Evolutionary conservation across 2,888 invertebrate species (phyloP).

Genomic region (Oscheius myriophilus): DNA sequence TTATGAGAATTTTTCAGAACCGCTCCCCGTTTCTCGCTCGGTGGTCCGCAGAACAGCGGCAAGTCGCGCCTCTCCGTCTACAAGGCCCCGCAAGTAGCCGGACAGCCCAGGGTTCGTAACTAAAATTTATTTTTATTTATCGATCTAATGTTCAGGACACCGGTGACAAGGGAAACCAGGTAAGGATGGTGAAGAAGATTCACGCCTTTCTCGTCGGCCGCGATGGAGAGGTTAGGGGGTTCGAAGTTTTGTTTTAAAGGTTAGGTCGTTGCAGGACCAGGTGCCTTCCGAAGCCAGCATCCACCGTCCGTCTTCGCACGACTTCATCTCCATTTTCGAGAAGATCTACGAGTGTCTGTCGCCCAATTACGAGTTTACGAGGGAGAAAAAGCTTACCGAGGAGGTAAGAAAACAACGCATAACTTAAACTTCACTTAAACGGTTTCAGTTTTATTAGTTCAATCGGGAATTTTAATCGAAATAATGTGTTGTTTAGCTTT

Average conservation of each 20-base stretch:
- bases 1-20: no score
- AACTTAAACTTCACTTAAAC: not conserved
- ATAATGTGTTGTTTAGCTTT: no score
- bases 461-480: no score
- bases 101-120: no score
- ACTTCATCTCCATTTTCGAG: slow-evolving; percentile 25
- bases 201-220: slow-evolving; percentile 2
- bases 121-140: no score
- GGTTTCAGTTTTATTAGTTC: no score
- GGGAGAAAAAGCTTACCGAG: slow-evolving; percentile 13
- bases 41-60: no score
- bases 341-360: slow-evolving; percentile 19
- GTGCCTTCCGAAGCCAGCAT: slow-evolving; percentile 10
- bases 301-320: slow-evolving; percentile 5
- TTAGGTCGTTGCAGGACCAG: not conserved
- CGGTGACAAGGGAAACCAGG: slow-evolving; percentile 12
- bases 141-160: slow-evolving; percentile 4
- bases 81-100: no score
- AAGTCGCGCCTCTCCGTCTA: no score
- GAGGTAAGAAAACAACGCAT: slow-evolving; percentile 10
- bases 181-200: slow-evolving; percentile 20
- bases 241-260: not conserved
- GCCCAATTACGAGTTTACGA: slow-evolving; percentile 6
- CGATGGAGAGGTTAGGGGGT: slow-evolving; percentile 29
- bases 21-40: no score